phyloP scores from a whole-genome alignment of 2,888 invertebrate species.

The Blastobasis lacticolella region DNA sequence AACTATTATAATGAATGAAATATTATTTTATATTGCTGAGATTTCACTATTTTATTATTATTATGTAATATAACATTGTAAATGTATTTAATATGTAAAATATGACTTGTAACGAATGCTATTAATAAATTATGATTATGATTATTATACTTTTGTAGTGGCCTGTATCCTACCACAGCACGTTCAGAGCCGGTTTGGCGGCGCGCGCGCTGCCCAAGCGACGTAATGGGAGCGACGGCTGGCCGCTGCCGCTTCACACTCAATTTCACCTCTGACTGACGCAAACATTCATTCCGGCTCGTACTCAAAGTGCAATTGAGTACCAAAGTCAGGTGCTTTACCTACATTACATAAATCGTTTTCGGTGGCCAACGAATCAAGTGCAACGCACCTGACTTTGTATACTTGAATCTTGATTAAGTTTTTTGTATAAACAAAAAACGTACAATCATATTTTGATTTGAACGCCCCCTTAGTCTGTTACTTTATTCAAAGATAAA shows the following conservation, averaged over 20 bases:
- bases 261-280: slow-evolving; percentile 74
- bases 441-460: too few relatives aligned
- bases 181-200: slow-evolving; percentile 57
- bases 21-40: too few relatives aligned
- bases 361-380: too few relatives aligned
- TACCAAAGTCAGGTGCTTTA: slow-evolving; percentile 45
- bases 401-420: too few relatives aligned
- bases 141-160: neutral
- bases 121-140: too few relatives aligned
- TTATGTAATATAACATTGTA: too few relatives aligned
- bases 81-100: too few relatives aligned
- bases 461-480: neutral
- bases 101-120: too few relatives aligned
- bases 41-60: too few relatives aligned
- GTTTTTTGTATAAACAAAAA: too few relatives aligned
- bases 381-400: too few relatives aligned
- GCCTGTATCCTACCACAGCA: slow-evolving; percentile 30
- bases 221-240: slow-evolving; percentile 72
- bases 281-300: slow-evolving; percentile 66
- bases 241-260: slow-evolving; percentile 72
- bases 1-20: too few relatives aligned
- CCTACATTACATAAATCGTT: slow-evolving; percentile 8
- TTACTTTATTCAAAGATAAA: neutral
- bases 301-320: slow-evolving; percentile 38
- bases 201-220: slow-evolving; percentile 56